phyloP scores from a whole-genome alignment of 2,888 invertebrate genomes.

The Marasmarcha lunaedactyla region DNA sequence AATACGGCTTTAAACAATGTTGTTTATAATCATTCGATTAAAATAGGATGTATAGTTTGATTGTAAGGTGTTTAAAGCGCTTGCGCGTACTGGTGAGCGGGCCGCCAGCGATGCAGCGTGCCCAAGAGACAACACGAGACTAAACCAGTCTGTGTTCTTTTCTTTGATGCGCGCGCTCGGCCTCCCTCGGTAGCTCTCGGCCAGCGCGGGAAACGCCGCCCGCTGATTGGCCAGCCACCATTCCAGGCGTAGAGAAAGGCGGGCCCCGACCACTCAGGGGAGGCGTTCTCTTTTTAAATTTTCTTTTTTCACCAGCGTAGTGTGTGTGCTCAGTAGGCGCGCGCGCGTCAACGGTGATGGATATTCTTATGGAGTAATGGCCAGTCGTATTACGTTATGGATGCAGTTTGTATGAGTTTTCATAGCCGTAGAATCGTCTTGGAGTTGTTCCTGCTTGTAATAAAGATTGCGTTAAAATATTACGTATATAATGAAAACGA shows the following conservation, averaged over 20 bases:
- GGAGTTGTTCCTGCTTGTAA: no score
- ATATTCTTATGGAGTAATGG: slow-evolving; percentile 27
- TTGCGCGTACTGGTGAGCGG: slow-evolving; percentile 15
- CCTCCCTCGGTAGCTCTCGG: slow-evolving; percentile 29
- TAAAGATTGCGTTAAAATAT: no score
- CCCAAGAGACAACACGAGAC: slow-evolving; percentile 70
- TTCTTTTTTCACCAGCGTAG: slow-evolving; percentile 62
- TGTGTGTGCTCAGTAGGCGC: slow-evolving; percentile 60
- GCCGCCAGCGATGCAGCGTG: slow-evolving; percentile 59
- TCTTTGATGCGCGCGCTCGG: slow-evolving; percentile 62
- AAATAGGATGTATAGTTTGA: neutral
- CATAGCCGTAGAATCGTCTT: no score
- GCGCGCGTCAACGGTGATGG: slow-evolving; percentile 55
- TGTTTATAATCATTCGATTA: neutral
- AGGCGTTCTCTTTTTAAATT: slow-evolving; percentile 63
- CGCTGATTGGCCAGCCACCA: slow-evolving; percentile 21
- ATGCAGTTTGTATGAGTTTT: slow-evolving; percentile 31
- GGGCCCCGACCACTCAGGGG: slow-evolving; percentile 44
- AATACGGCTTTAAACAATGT: neutral
- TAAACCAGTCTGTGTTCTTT: slow-evolving; percentile 67
- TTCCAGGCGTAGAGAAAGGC: slow-evolving; percentile 43
- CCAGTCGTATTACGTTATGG: slow-evolving; percentile 23
- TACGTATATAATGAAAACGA: no score
- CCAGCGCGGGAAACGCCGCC: slow-evolving; percentile 24
- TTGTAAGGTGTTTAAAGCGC: neutral